phyloP scores from a whole-genome alignment of 2,888 invertebrate genomes.

The Phlogophora meticulosa region DNA sequence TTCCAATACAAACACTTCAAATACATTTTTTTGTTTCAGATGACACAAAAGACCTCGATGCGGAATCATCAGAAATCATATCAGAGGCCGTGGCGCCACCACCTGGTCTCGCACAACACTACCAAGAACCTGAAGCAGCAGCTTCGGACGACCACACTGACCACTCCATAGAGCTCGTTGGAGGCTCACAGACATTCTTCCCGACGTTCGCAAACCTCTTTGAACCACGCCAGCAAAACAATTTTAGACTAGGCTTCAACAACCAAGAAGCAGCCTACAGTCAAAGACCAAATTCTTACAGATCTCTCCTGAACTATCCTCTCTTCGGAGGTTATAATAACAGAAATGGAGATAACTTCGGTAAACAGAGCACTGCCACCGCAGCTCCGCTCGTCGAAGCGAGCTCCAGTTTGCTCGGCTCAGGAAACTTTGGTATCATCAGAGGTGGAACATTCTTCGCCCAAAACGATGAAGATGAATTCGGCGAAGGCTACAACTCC shows the following conservation, averaged over 20 bases:
- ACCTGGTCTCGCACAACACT: conserved; percentile 67
- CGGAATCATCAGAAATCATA: conserved; percentile 88
- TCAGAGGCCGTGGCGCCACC: conserved; percentile 86
- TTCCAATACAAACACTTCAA: conserved; percentile 56
- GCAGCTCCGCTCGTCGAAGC: conserved; percentile 87
- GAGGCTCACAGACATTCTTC: conserved; percentile 93
- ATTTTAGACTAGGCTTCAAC: conserved; percentile 91
- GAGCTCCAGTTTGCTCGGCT: conserved; percentile 93
- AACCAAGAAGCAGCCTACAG: conserved; percentile 92
- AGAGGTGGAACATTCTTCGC: conserved; percentile 96
- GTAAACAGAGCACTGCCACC: conserved; percentile 80
- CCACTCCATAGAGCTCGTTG: conserved; percentile 90
- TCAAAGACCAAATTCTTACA: conserved; percentile 90
- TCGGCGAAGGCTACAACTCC: conserved; percentile 91
- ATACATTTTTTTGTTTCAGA: conserved; percentile 83
- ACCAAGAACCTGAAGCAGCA: conserved; percentile 73
- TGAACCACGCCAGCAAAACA: conserved; percentile 89
- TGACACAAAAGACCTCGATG: conserved; percentile 82
- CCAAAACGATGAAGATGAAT: conserved; percentile 93
- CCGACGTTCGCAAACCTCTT: conserved; percentile 94
- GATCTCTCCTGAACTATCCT: conserved; percentile 86
- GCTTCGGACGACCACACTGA: conserved; percentile 81
- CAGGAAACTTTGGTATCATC: conserved; percentile 96
- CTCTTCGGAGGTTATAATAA: conserved; percentile 80
- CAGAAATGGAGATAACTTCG: conserved; percentile 82